Base-by-base conservation (phyloP, 2,888 invertebrate genomes). In the Drosophila algonquin region DNA sequence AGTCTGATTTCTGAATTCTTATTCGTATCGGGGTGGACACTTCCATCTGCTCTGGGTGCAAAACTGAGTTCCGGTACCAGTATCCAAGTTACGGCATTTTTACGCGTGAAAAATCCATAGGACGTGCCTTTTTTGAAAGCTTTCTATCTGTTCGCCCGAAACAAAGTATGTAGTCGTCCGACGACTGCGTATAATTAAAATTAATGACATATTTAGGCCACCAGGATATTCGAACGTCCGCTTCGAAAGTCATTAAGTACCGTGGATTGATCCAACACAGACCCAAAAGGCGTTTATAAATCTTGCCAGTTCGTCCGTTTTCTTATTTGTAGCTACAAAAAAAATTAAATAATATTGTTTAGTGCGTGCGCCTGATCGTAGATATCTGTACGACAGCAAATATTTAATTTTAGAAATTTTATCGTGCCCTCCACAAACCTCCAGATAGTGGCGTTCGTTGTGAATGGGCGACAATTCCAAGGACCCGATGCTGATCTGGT, bases 131-230 rank as follows among this genome's bases (percentile, higher is more conserved):
- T 77, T 96, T 96, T 85, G 95, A 94, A 92, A 96, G 95, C 59
- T 96, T 96, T 57, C 98, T 94, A 45, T 97, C 98, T 35, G 98
- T 98, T 90, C 98, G 95, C 56, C 98, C 98, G 92, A 98, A 98
- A 73, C 98, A 95, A 93, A 98, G 98, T 87, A 98, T 97, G 92
- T 98, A 98, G 93, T 98, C 98, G 93, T 98, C 98, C 54, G 97
- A 97, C 56, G 97, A 97, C 91, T 96, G 96, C 47, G 98, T 98
- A 93, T 97, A 98, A 93, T 98, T 98, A 93, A 96, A 98, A 93
- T 98, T 98, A 90, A 98, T 97, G 75, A 98, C 98, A 93, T 96
- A 97, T 93, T 97, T 98, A 89, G 82, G 99, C 99, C 72, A 99
- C 97, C 81, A 99, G 94, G 90, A 99, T 98, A 75, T 95, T 95